Evolutionary conservation across 2,113 vertebrate genomes (phyloP).

Genomic region (Callocephalon fimbriatum): DNA sequence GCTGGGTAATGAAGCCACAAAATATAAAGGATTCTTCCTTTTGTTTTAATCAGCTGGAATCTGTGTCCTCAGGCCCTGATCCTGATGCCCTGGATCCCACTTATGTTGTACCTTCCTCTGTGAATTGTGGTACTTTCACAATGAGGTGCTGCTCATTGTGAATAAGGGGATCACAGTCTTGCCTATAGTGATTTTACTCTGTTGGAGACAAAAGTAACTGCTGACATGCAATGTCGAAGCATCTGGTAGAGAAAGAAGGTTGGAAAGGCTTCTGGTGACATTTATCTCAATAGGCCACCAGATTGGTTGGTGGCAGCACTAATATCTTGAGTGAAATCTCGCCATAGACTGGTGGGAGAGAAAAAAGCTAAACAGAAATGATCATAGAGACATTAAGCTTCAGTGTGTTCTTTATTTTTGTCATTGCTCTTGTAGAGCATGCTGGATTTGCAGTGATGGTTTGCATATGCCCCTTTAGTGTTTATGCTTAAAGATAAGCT

Average conservation of each 20-base stretch:
- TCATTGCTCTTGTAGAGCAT: background rate
- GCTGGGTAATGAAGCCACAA: background rate
- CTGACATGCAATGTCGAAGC: background rate
- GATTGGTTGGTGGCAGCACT: background rate
- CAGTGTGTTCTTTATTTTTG: background rate
- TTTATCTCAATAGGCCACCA: slow-evolving; percentile 2
- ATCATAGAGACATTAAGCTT: background rate
- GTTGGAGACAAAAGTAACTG: background rate
- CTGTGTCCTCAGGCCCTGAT: background rate
- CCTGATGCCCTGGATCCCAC: background rate
- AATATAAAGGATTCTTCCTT: slow-evolving; percentile 32
- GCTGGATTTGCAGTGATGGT: slow-evolving; percentile 29
- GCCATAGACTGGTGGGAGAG: background rate
- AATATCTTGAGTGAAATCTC: background rate
- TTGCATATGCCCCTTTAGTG: slow-evolving; percentile 35
- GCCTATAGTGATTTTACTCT: background rate
- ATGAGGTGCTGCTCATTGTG: background rate
- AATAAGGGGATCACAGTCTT: background rate
- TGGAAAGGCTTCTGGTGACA: slow-evolving; percentile 8
- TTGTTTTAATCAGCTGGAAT: slow-evolving; percentile 44
- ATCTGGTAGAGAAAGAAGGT: background rate
- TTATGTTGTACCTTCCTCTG: background rate
- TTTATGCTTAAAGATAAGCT: slow-evolving; percentile 58
- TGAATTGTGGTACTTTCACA: background rate
- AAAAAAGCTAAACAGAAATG: background rate